Evolutionary conservation across 2,797 vertebrate genomes (phyloP), one percentile per base, ranked within the genome.

Genomic region (Champsocephalus gunnari): DNA sequence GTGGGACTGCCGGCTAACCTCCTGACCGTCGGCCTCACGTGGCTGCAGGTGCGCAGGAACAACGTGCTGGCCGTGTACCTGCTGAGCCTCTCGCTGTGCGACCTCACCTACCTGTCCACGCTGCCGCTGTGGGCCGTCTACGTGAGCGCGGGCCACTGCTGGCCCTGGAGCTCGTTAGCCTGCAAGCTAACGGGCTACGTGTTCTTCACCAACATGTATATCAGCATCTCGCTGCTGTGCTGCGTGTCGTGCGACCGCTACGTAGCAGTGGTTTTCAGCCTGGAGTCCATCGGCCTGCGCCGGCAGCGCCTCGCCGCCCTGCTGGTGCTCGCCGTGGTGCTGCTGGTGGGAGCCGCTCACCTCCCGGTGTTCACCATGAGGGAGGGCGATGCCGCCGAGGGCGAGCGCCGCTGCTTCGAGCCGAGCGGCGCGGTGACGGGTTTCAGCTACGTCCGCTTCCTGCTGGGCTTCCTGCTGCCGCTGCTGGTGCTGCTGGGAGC

Each of bases 171-270:
- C n/a, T 13, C 1, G 0, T 0, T 0, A 0, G 63, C 90, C 32
- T 99, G 97, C 85, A 90, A 48, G 69, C 2, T 93, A 12, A 96
- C 93, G 0, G 96, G 95, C 76, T 99, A 92, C 86, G 69, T 98
- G 71, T 99, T 99, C 78, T 99, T 98, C 93, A 98, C 92, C 92
- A 99, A 97, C 91, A 96, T 98, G 88, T 99, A 98, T 77, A 66
- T 97, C 83, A 99, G 97, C 92, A 96, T 98, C 86, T 94, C 98
- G 38, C 88, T 99, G 71, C 91, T 99, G 12, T 98, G 97, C 89
- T 97, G 96, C 85, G 62, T 99, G 71, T 98, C 97, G 48, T 63
- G 93, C 0, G 97, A 99, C 93, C 96, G 97, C 63, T 98, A 95
- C 0, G 2, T 95, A 17, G 97, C 96, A 0, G 81, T 98, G 56